Evolutionary conservation across 2,888 invertebrate genomes (phyloP), one percentile per base, ranked within the genome.

Genomic region (Apoda limacodes): DNA sequence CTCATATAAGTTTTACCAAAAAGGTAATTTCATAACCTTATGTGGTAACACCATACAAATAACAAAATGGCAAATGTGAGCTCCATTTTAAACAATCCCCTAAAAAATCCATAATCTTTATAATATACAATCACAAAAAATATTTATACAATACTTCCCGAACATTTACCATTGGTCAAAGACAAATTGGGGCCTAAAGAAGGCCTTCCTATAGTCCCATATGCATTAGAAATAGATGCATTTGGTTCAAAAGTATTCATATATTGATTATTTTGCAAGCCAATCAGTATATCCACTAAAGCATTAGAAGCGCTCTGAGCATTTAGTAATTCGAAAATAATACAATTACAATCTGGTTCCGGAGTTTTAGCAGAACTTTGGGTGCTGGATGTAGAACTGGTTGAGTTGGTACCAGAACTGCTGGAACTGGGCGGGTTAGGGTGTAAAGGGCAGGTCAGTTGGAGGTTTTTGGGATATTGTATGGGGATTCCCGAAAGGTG

Each of bases 321-420:
- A 55, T 71, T 78, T 0, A 82, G 48, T 0, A 82, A 38, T 34
- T 80, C 78, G 42, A 74, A 74, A 5, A 81, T 63, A 6, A 80
- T 64, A 43, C 82, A 82, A 39, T 81, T 76, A 53, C 82, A 82
- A 23, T 80, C 78, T 0, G 75, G 70, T 21, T 76, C 76, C 0
- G 72, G 65, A 36, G 60, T 68, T 32, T 65, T 67, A 9, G 57
- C 42, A 3, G 51, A 51, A 33, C 58, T 61, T 28, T 67, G 70
- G 3, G 52, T 58, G 42, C 61, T 61, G 0, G 63, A 61, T 9
- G 48, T 60, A 6, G 70, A 65, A 37, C 59, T 60, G 15, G 50
- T 43, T 17, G 38, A 43, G 2, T 50, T 45, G 15, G 40, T 49
- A 22, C 55, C 49, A 14, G 44, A 48, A 3, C 52, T 46, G 11